A percentile compares a stretch with the other conserved stretches of the same genome.
Conservation (phyloP, 1,140 invertebrate species). For the Druon quercuslanigerum region DNA sequence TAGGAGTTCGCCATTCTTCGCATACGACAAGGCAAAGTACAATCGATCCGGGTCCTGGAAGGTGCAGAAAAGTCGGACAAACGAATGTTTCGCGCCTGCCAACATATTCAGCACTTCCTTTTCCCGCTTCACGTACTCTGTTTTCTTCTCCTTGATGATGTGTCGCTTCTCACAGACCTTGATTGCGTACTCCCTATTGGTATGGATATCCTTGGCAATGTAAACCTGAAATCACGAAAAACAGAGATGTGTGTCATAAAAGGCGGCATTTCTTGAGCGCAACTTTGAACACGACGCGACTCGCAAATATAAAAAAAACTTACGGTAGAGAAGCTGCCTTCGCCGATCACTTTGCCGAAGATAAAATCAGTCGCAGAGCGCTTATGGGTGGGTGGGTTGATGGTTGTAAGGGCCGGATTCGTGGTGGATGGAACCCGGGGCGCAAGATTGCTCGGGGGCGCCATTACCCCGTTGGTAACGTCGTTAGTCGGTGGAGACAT, state of each 20-base stretch:
- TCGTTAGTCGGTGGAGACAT: constrained; percentile 75
- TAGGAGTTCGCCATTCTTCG: constrained; percentile 95
- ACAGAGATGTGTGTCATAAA: background rate
- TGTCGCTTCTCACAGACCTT: constrained; percentile 97
- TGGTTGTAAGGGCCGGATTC: constrained; percentile 61
- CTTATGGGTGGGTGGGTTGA: constrained; percentile 77
- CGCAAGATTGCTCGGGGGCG: constrained; percentile 58
- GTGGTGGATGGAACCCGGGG: constrained; percentile 61
- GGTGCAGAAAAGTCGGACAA: constrained; percentile 95
- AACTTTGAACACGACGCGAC: background rate
- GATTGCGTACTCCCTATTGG: constrained; percentile 94
- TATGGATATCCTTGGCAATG: constrained; percentile 93
- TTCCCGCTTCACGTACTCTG: constrained; percentile 93
- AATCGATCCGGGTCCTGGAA: constrained; percentile 96
- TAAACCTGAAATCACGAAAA: constrained; percentile 81
- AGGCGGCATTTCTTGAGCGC: too few species aligned
- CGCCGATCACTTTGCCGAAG: constrained; percentile 96
- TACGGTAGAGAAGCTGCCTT: constrained; percentile 97
- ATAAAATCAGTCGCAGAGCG: constrained; percentile 91
- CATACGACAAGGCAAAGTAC: constrained; percentile 98
- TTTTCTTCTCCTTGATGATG: constrained; percentile 94
- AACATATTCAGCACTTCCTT: constrained; percentile 92
- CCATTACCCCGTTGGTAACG: constrained; percentile 68
- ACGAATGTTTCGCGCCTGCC: constrained; percentile 83
- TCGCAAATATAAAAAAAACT: constrained; percentile 56